Base-by-base conservation (phyloP, 2,113 vertebrate species). In the Poeciliopsis prolifica region DNA sequence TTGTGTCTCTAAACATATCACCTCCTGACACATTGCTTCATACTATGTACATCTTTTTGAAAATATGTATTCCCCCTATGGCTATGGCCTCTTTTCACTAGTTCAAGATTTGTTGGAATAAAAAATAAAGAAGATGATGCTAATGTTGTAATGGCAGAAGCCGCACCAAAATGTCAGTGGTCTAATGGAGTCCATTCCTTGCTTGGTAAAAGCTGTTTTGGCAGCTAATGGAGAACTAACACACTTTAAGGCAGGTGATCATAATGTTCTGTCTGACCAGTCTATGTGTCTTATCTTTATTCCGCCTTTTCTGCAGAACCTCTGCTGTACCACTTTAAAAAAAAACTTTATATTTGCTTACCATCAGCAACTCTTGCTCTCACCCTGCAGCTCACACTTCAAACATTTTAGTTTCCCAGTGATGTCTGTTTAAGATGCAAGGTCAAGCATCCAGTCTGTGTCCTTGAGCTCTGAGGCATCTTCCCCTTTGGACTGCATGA, bases 381-480 rank as follows among this genome's bases (percentile, higher is more conserved):
- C 87, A 42, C 84, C 87, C 82, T 87, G 82, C 79, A 87, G 69
- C 22, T 90, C 51, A 24, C 28, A 42, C 22, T 62, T 71, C n/a
- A 71, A 28, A 61, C 40, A 33, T n/a, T 61, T 71, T 7, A 42
- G 70, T 63, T 72, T 72, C 28, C 11, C 17, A 48, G 61, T 72
- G 31, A 72, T 64, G 40, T 48, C 40, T 8, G 10, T 64, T 44
- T 64, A 64, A 72, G 48, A 64, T n/a, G 61, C 60, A 44, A 63
- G 37, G 24, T 65, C 61, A 51, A 65, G 29, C 17, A 13, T 73
- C 44, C 62, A 37, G 15, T 68, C 37, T 9, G 51, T 72, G 51
- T 61, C 51, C 69, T 72, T 51, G 0, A 67, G 14, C 61, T 65
- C 61, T 1, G 13, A 61, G 31, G 26, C 2, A 10, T 70, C 68